phyloP scores from a whole-genome alignment of 2,113 vertebrate genomes.

The Rhynchopsitta pachyrhyncha region DNA sequence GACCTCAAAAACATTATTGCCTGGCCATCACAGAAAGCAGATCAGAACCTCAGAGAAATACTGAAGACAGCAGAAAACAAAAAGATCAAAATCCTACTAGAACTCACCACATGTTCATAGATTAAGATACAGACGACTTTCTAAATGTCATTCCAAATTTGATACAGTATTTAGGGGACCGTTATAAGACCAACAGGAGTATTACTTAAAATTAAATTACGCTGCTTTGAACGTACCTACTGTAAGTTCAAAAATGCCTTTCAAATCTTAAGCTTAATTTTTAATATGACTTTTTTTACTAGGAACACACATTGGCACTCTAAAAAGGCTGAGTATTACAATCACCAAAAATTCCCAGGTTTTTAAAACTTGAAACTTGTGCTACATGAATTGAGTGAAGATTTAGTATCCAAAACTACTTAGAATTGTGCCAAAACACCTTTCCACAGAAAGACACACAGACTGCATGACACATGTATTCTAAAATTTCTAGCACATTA shows the following conservation, averaged over 20 bases:
- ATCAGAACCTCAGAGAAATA: neutral
- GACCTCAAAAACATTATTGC: neutral
- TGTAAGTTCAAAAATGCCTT: neutral
- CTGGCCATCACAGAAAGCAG: neutral
- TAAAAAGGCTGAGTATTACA: neutral
- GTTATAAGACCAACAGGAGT: neutral
- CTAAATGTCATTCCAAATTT: neutral
- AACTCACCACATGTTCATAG: neutral
- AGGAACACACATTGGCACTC: neutral
- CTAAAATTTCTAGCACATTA: neutral
- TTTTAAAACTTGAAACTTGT: neutral
- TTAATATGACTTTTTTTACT: neutral
- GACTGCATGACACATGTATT: neutral
- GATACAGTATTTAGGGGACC: neutral
- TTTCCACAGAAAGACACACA: neutral
- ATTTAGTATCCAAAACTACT: neutral
- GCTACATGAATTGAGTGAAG: neutral
- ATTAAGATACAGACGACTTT: neutral
- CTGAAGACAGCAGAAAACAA: neutral
- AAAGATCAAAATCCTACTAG: neutral
- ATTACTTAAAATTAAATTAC: neutral
- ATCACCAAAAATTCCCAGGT: neutral
- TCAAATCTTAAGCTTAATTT: neutral
- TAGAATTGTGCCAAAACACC: neutral
- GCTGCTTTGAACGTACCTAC: neutral